Evolutionary conservation across 2,888 invertebrate species (phyloP), one percentile per base, ranked within the genome.

Genomic region (Charanyca ferruginea): DNA sequence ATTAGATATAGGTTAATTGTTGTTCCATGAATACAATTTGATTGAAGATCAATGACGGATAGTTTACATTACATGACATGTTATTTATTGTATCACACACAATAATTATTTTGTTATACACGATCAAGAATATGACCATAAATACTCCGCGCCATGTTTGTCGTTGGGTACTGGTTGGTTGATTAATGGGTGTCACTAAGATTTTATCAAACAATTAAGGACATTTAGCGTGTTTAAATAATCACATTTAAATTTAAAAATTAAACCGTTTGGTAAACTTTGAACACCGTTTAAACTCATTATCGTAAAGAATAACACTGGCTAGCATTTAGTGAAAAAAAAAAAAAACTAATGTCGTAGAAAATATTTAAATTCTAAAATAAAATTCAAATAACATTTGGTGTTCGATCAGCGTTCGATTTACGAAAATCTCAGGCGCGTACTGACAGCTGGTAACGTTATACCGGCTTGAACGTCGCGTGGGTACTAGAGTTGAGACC

Each of bases 381-480:
- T 35, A 28, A 60, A 52, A 52, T 48, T 70, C 0, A 55, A 77
- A 72, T 61, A 76, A 51, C 71, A 45, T 64, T 60, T 25, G 51
- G 41, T 20, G 23, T 64, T 65, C 44, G 47, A 71, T 67, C 59
- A 65, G 54, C 54, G 68, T 75, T 81, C 72, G 63, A 71, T 83
- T 69, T 71, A 71, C 58, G 68, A 76, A 73, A 76, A 81, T 77
- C 66, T 73, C 81, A 71, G 66, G 75, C 76, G 78, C 83, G 83
- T 77, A 67, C 74, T 68, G 73, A 63, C 73, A 67, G 77, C 79
- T 81, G 74, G 84, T 79, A 81, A 87, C 90, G 91, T 90, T 86
- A 79, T 81, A 77, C 86, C 89, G 82, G 86, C 87, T 77, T 84
- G 91, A 86, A 74, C 79, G 89, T 85, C 87, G 90, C 87, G 88